Base-by-base conservation (phyloP, 2,113 vertebrate genomes). In the Urocitellus parryii region DNA sequence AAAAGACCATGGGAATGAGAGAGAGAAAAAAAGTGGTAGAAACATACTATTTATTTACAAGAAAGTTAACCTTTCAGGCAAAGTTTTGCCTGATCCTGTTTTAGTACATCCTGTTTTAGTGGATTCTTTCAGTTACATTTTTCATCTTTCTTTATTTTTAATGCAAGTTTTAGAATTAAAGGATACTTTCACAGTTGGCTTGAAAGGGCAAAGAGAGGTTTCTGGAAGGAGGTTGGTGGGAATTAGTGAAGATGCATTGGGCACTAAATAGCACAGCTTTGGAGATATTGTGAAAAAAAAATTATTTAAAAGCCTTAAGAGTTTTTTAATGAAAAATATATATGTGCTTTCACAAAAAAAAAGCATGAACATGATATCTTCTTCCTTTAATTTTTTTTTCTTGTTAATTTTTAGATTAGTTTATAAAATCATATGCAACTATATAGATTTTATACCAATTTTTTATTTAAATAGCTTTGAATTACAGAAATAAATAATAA, bases 381-480 rank as follows among this genome's bases (percentile, higher is more conserved):
- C 39, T 70, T 18, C 68, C 25, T 94, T 90, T 48, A 85, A 22
- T 73, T 74, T 85, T 96, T 96, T 79, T 78, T n/a, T 58, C 51
- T 76, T 94, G 9, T 80, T 96, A 51, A 87, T 95, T 92, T 91
- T 34, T 63, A 86, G 90, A 48, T 81, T 22, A 11, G 17, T 18
- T 76, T 85, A 42, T 93, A 81, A 91, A 88, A 82, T 76, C 37
- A 48, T 89, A 3, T 83, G 8, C 24, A 78, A 39, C 20, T 70
- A n/a, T 82, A 32, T 79, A 70, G 48, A 67, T 67, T 86, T 92
- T 74, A 63, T 78, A 18, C 27, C 78, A 51, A 16, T 72, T 90
- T 94, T 93, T 93, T 42, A 56, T 88, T 93, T 67, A 65, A 32
- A 14, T 91, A 91, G 5, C 51, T 96, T 87, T 86, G 84, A 84